Evolutionary conservation across 1,140 invertebrate genomes (phyloP), one percentile per base, ranked within the genome.

Genomic region (Matsumurasca onukii): DNA sequence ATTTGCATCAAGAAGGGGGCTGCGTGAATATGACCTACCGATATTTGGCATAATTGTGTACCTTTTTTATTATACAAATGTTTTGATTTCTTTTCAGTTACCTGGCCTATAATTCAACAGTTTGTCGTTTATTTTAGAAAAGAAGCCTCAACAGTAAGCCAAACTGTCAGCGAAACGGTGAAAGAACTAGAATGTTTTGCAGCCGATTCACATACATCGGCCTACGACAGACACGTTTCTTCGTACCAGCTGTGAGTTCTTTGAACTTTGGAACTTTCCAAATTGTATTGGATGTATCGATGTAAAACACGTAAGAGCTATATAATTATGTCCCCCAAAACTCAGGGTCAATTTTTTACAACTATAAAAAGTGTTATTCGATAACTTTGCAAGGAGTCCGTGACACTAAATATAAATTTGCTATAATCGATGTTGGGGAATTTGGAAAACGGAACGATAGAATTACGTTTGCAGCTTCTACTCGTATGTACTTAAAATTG

Each of bases 401-500:
- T 80, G 81, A 84, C 75, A 78, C 78, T 2, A 73, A 82, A 65
- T 82, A 77, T 69, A 76, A 77, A 68, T 83, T 82, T 72, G 73
- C 77, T 30, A 72, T 71, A 62, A 70, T 82, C 55, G 78, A 83
- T 71, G 76, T 83, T n/a, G 80, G 80, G 52, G 74, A 76, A 13
- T 78, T 78, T 70, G 78, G 78, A 9, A 76, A 73, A 70, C 39
- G 52, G 25, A 64, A 39, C n/a, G 67, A 71, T 69, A 39, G 55
- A 25, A 31, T 27, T 31, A 59, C 66, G 31, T 69, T 61, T 25
- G 57, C 57, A 29, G 57, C 57, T 61, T 61, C 57, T 27, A 29
- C n/a, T n/a, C n/a, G 30, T 61, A 61, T 61, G 57, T 29, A 61
- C 57, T 61, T 61, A 27, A 12, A 25, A 29, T 27, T 61, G 57